Conservation (phyloP, 1,140 invertebrate species). For the Lethocerus indicus region DNA sequence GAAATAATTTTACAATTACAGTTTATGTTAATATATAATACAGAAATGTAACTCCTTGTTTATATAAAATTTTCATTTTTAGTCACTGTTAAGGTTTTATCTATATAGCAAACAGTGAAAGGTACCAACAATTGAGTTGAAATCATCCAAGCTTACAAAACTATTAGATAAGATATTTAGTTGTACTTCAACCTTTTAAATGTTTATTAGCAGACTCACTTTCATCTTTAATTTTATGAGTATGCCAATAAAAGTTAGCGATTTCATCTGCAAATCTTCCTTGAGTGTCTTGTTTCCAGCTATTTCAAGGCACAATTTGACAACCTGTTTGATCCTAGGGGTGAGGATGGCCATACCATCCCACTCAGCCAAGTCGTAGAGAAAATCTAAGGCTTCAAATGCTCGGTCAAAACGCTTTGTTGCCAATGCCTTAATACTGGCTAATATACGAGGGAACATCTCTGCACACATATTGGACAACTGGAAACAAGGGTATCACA, state of each 20-base stretch:
- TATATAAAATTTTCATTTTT: no score
- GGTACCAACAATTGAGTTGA: no score
- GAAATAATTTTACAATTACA: no score
- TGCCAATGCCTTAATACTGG: slow-evolving; percentile 35
- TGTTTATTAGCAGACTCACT: no score
- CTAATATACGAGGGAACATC: slow-evolving; percentile 39
- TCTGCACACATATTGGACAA: slow-evolving; percentile 39
- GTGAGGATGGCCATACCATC: slow-evolving; percentile 40
- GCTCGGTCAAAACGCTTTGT: slow-evolving; percentile 22
- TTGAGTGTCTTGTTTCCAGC: slow-evolving; percentile 33
- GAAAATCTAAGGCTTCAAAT: slow-evolving; percentile 42
- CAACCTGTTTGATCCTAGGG: slow-evolving; percentile 41
- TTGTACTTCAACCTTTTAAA: no score
- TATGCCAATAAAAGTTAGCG: slow-evolving; percentile 44
- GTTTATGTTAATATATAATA: no score
- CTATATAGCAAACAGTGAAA: no score
- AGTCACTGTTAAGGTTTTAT: no score
- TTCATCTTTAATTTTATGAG: slow-evolving; percentile 52
- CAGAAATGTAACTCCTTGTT: no score
- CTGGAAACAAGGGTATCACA: slow-evolving; percentile 25
- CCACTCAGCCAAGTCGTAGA: slow-evolving; percentile 49
- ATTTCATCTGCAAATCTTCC: slow-evolving; percentile 42
- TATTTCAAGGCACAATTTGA: slow-evolving; percentile 48
- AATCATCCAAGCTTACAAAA: no score
- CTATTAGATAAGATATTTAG: no score